These are phyloP conservation scores for Pristis pectinata DNA, from an alignment of 2,797 vertebrate species.

Conservation along the genomic window DNA sequence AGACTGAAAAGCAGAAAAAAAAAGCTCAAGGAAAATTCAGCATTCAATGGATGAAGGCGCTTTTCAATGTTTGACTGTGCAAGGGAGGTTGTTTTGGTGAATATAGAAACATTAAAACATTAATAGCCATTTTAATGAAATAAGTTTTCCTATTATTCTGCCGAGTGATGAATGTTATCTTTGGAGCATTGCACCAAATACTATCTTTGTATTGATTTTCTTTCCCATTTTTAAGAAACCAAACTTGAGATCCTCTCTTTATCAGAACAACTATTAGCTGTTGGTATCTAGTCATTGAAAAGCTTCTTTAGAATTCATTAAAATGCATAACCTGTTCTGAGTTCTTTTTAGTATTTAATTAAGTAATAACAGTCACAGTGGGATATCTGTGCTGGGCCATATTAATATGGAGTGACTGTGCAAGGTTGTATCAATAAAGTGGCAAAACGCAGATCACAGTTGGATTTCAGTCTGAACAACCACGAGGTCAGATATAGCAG, in stretches of 20 bases:
- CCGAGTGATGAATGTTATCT: slow-evolving; percentile 11
- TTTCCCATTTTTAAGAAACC: neutral
- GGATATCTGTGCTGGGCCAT: neutral
- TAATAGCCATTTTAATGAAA: neutral
- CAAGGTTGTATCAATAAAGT: neutral
- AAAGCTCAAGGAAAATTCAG: neutral
- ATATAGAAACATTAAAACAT: neutral
- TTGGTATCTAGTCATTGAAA: neutral
- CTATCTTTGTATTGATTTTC: neutral
- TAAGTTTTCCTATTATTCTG: neutral
- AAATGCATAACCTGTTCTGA: neutral
- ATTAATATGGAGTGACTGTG: neutral
- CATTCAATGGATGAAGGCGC: neutral
- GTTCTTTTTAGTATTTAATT: neutral
- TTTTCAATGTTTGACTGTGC: neutral
- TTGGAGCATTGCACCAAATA: slow-evolving; percentile 17
- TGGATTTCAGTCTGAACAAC: neutral
- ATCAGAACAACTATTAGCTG: neutral
- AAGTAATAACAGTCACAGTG: neutral
- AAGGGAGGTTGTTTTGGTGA: neutral
- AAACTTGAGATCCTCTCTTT: neutral
- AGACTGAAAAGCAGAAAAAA: neutral
- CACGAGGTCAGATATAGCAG: neutral
- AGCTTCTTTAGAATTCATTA: neutral
- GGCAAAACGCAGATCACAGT: neutral